These are phyloP conservation scores for Papilio dardanus DNA, from an alignment of 1,140 invertebrate species.

Conservation along the genomic window DNA sequence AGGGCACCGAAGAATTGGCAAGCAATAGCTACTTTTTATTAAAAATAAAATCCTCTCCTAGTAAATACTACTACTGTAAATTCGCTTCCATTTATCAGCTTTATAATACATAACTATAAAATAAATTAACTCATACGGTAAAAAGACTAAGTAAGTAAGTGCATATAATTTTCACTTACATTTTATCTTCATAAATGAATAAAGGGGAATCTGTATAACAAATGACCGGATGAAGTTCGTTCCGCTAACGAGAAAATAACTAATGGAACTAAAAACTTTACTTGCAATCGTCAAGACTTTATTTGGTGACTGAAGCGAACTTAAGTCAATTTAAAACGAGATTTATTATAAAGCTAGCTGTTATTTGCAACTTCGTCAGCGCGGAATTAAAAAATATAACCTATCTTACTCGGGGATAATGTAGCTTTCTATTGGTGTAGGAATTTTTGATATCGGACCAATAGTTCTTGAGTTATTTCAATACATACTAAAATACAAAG, in stretches of 20 bases:
- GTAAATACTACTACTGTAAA: no score
- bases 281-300: not conserved
- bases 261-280: slow-evolving; percentile 5
- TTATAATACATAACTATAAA: not conserved
- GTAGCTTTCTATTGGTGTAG: no score
- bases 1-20: no score
- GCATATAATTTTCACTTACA: slow-evolving; percentile 22
- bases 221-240: slow-evolving; percentile 7
- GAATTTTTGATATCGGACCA: no score
- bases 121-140: not conserved
- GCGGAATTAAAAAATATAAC: no score
- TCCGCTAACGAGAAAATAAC: slow-evolving; percentile 22
- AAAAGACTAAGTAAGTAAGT: not conserved
- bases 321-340: not conserved
- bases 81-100: not conserved
- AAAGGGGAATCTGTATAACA: slow-evolving; percentile 6
- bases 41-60: no score
- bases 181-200: slow-evolving; percentile 5
- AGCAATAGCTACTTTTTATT: no score
- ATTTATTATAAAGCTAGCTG: no score
- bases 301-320: not conserved
- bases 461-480: no score
- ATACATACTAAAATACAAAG: no score
- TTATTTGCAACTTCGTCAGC: no score
- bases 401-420: no score